These are phyloP conservation scores for Chrysotoxum bicinctum DNA, from an alignment of 2,888 invertebrate species.

Conservation along the genomic window DNA sequence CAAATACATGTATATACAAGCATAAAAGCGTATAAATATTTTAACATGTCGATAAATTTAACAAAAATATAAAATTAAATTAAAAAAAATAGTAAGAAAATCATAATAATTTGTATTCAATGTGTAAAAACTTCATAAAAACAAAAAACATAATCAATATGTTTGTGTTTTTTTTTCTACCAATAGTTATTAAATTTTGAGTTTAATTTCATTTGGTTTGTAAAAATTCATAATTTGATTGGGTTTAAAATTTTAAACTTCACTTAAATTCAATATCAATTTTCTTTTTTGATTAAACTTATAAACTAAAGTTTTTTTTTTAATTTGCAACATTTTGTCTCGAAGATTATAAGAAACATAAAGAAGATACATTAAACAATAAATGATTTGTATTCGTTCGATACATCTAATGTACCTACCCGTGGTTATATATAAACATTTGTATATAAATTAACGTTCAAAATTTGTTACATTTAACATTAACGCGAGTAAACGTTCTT, in stretches of 20 bases:
- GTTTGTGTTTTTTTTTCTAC: slow-evolving; percentile 12
- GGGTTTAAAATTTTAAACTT: neutral
- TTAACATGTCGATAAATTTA: slow-evolving; percentile 66
- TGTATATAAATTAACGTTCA: slow-evolving; percentile 65
- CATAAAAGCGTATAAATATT: slow-evolving; percentile 59
- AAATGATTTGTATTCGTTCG: slow-evolving; percentile 48
- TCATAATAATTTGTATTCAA: slow-evolving; percentile 25
- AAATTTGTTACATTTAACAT: slow-evolving; percentile 68
- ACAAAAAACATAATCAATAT: slow-evolving; percentile 38
- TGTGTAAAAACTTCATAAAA: slow-evolving; percentile 51
- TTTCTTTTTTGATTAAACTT: slow-evolving; percentile 50
- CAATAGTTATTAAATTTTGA: neutral
- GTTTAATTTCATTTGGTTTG: neutral
- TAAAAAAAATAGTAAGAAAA: slow-evolving; percentile 8
- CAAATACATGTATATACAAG: slow-evolving; percentile 65
- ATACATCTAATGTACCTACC: slow-evolving; percentile 60
- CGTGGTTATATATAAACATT: slow-evolving; percentile 27
- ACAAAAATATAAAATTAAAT: slow-evolving; percentile 15
- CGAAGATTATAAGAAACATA: slow-evolving; percentile 47
- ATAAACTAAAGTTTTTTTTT: slow-evolving; percentile 34
- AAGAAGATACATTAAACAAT: slow-evolving; percentile 64
- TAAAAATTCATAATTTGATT: slow-evolving; percentile 41
- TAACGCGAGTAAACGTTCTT: slow-evolving; percentile 59
- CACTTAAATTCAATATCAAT: slow-evolving; percentile 33
- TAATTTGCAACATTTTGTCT: slow-evolving; percentile 53